Evolutionary conservation across 2,888 invertebrate genomes (phyloP), one percentile per base, ranked within the genome.

Genomic region (Hypsopygia costalis): DNA sequence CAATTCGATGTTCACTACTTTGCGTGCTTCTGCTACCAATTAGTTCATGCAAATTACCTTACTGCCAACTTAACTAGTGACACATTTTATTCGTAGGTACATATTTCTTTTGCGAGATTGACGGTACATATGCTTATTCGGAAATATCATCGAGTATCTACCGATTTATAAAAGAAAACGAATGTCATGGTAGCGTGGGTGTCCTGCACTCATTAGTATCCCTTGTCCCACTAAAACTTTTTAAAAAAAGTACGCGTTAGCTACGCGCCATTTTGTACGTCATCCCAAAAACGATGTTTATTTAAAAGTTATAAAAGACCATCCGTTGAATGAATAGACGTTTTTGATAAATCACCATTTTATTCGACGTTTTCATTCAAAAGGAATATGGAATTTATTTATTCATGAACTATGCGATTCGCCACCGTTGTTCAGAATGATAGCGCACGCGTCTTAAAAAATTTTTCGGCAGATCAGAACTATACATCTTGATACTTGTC

Each of bases 271-370:
- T 86, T 82, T 81, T 79, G 79, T 76, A 74, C 62, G 75, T 80
- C 77, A 76, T 78, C 67, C 76, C 75, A 71, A 80, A 82, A 83
- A 79, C 68, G 72, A 81, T 86, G 85, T 87, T 86, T 86, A 87
- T 87, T 87, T 87, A 87, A 81, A 81, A 68, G 71, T 69, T 81
- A 79, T 85, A 81, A 82, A 86, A 81, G 80, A 76, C 52, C 62
- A 61, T 67, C 63, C 56, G 51, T 65, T 79, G 76, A 79, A 80
- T 76, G 55, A 70, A 54, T 56, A 58, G 72, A 75, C 72, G 54
- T 78, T 77, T 83, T 81, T 88, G 88, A 88, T 88, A 81, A 81
- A 88, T 88, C 78, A 69, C 65, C 64, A 79, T 86, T 88, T 87
- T 83, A 87, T 87, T 78, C 76, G 76, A 75, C 73, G 62, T 68